Evolutionary conservation across 2,797 vertebrate genomes (phyloP).

Genomic region (Euthynnus affinis): DNA sequence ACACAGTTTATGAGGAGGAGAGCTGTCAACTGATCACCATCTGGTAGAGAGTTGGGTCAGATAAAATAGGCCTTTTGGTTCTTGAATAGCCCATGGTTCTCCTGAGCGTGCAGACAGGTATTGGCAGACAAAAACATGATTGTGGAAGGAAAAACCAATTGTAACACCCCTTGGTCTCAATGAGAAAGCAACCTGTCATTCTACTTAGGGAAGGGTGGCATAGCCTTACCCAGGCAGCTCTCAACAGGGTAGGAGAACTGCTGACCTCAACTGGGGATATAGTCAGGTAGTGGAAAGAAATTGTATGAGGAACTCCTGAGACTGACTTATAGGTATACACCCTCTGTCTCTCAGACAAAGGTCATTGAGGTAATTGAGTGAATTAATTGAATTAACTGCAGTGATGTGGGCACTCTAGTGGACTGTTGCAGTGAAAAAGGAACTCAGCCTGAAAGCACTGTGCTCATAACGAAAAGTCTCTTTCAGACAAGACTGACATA

Average conservation of each 20-base stretch:
- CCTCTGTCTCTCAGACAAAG: background rate
- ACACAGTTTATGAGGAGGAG: background rate
- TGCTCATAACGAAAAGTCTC: background rate
- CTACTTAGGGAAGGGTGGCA: background rate
- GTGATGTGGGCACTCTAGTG: background rate
- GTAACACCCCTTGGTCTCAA: background rate
- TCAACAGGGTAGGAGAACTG: background rate
- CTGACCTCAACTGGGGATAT: slow-evolving; percentile 5
- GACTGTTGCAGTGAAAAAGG: no score
- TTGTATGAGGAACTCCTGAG: background rate
- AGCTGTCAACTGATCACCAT: slow-evolving; percentile 5
- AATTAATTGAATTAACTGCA: background rate
- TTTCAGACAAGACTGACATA: background rate
- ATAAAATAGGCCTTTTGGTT: background rate
- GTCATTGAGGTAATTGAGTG: background rate
- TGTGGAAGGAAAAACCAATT: background rate
- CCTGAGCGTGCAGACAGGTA: slow-evolving; percentile 22
- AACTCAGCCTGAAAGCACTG: background rate
- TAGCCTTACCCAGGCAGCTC: background rate
- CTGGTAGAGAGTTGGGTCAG: slow-evolving; percentile 1
- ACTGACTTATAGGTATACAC: background rate
- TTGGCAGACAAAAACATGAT: background rate
- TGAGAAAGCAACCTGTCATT: background rate
- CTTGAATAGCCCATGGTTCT: background rate
- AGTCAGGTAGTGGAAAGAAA: background rate